A percentile compares a stretch with the other conserved stretches of the same genome.
Evolutionary conservation across 2,113 vertebrate species (phyloP).

Genomic region (Opisthocomus hoazin): DNA sequence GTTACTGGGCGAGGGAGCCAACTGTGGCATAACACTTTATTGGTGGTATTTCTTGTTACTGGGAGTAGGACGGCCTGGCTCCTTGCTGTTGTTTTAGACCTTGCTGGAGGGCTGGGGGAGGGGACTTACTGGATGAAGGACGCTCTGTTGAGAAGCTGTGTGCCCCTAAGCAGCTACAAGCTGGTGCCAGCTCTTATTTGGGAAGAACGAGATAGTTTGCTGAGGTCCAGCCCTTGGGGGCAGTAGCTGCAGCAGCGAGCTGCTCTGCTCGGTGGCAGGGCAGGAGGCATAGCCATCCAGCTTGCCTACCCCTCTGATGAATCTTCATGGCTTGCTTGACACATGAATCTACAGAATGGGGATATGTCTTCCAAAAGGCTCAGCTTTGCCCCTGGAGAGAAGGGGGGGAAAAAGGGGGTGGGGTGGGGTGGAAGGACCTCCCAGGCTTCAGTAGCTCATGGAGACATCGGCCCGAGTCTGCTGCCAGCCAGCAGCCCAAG

Average conservation of each 20-base stretch:
- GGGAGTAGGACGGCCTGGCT: background rate
- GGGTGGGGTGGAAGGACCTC: background rate
- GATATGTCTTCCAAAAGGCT: background rate
- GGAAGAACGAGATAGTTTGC: background rate
- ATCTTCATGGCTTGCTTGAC: background rate
- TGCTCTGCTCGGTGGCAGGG: background rate
- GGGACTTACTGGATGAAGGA: accelerated
- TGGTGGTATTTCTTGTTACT: accelerated
- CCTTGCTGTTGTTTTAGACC: accelerated
- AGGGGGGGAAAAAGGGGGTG: background rate
- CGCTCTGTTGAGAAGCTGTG: background rate
- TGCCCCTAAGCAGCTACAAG: background rate
- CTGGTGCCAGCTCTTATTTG: background rate
- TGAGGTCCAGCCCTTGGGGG: background rate
- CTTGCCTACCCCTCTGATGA: background rate
- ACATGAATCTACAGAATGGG: background rate
- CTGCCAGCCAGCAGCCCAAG: background rate
- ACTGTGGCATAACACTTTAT: background rate
- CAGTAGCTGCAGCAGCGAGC: background rate
- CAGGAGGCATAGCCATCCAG: background rate
- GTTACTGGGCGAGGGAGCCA: background rate
- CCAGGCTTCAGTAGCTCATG: background rate
- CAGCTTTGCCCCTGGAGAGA: background rate
- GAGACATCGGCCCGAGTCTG: background rate
- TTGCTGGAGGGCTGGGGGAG: background rate